phyloP scores from a whole-genome alignment of 1,140 invertebrate species.

The Eumaeus atala region DNA sequence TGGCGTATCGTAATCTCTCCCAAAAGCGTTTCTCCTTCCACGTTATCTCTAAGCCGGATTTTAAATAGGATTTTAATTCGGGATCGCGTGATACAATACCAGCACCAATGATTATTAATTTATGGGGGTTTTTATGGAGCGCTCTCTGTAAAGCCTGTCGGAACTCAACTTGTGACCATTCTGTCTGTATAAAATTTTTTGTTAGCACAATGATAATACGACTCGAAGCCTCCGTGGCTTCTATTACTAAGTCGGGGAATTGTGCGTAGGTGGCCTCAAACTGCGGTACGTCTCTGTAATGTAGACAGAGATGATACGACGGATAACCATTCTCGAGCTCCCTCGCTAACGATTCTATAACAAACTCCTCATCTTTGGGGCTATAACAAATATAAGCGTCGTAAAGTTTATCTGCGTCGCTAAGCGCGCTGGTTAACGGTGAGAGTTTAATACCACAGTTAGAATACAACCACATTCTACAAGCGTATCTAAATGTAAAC shows the following conservation, averaged over 20 bases:
- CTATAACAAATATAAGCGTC: conserved; percentile 94
- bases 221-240: conserved; percentile 89
- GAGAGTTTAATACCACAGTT: conserved; percentile 87
- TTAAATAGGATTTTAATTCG: conserved; percentile 89
- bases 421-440: conserved; percentile 81
- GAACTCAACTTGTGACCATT: conserved; percentile 90
- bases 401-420: conserved; percentile 87
- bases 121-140: conserved; percentile 84
- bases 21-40: conserved; percentile 94
- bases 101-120: conserved; percentile 89
- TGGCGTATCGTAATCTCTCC: conserved; percentile 90
- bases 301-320: conserved; percentile 86
- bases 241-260: conserved; percentile 85
- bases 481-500: conserved; percentile 86
- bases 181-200: conserved; percentile 87
- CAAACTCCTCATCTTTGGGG: conserved; percentile 90
- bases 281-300: conserved; percentile 89
- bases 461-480: conserved; percentile 90
- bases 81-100: conserved; percentile 88
- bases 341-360: conserved; percentile 86
- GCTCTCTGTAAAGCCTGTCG: conserved; percentile 88
- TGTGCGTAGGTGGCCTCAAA: conserved; percentile 82
- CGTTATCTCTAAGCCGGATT: conserved; percentile 88
- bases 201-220: conserved; percentile 86
- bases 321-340: conserved; percentile 83